Evolutionary conservation across 2,888 invertebrate species (phyloP), one percentile per base, ranked within the genome.

Genomic region (Adelphocoris suturalis): DNA sequence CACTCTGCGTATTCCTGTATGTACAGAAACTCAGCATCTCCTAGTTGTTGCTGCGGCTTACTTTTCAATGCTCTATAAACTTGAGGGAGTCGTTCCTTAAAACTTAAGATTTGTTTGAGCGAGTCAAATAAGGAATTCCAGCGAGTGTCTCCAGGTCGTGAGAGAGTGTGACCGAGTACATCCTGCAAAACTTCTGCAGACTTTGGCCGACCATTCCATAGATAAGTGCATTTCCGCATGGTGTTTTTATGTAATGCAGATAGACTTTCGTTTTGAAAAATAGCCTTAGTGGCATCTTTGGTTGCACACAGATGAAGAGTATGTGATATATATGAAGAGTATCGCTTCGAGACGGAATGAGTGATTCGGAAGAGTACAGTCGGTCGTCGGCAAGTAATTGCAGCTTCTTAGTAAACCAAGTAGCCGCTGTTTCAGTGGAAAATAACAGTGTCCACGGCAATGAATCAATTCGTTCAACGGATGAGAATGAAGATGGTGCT

Each of bases 101-200:
- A 68, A 27, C n/a, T 68, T 0, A 14, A 23, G 14, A 89, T 89
- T 19, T 89, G 28, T 61, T 11, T 37, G 0, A 89, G 11, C 0
- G 89, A 11, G 46, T 85, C 85, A 7, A 37, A 75, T 14, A 89
- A 23, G 0, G 84, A 84, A 27, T 90, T 85, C 86, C 85, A 86
- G 5, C 90, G 68, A 0, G 90, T 90, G 16, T 19, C 37, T 0
- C 85, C 86, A 9, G 90, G 90, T 19, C 85, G 13, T 46, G 85
- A 76, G 11, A 75, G 78, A 46, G 84, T 48, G 37, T 86, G 85
- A 14, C 85, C 85, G 3, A 85, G 57, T 14, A 85, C 23, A n/a
- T 57, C 61, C 11, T n/a, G 28, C 55, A 85, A 47, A 19, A 55
- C 52, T 47, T 90, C 75, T 0, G 37, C 68, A n/a, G 82, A 55